Evolutionary conservation across 2,797 vertebrate species (phyloP), one percentile per base, ranked within the genome.

Genomic region (Ctenosaura bakeri): DNA sequence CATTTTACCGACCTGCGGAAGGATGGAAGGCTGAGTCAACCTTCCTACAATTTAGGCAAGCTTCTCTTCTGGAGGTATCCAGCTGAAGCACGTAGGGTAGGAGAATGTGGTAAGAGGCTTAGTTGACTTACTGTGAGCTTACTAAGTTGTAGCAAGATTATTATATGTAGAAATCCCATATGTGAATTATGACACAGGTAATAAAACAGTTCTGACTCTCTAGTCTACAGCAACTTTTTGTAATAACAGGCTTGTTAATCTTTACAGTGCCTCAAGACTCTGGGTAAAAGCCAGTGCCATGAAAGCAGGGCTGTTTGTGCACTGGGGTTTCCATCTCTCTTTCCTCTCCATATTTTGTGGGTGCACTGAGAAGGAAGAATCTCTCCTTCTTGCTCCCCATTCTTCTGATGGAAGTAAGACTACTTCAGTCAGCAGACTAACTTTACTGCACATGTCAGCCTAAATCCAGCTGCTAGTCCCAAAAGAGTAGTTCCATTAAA

Each of bases 111-210:
- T 66, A 42, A 87, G 89, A 89, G 26, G 3, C 85, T 54, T 69
- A 71, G 0, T 91, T 85, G 66, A 92, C 90, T 91, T 93, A 92
- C n/a, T 90, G 86, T 83, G 62, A 83, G 4, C 64, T 85, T 56
- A 5, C 35, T n/a, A 10, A 52, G 20, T 93, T 94, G 93, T 80
- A 64, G 54, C 84, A 90, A 79, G 14, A 80, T 91, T 95, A 81
- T 88, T 95, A 92, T 83, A 91, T 92, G 84, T 54, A 2, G 38
- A 90, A 95, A 93, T 92, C 80, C 38, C 1, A 1, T 83, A 93
- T 89, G 71, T 93, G 84, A 94, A 13, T 91, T 89, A 80, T n/a
- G 66, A 32, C 26, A 69, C 6, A 32, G 66, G 10, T 69, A 69
- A 29, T 29, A 32, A 66, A 66, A 29, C 64, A 66, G 26, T 66